phyloP scores from a whole-genome alignment of 2,888 invertebrate species.

The Mesochorus sp. region DNA sequence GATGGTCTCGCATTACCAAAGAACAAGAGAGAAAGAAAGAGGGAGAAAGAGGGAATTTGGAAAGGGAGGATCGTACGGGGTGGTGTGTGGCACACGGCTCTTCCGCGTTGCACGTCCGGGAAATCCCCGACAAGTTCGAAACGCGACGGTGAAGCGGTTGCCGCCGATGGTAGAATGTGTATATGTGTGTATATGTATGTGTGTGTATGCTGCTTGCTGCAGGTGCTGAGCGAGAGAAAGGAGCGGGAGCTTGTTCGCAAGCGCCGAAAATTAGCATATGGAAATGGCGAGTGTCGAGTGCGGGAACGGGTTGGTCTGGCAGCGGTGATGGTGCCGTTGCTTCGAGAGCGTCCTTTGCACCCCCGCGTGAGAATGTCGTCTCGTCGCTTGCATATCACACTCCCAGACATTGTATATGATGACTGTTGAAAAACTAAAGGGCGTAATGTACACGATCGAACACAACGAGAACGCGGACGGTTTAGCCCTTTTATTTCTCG shows the following conservation, averaged over 20 bases:
- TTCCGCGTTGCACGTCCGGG: conserved; percentile 53
- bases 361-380: conserved; percentile 38
- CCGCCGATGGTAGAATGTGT: conserved; percentile 29
- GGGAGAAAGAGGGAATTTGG: conserved; percentile 12
- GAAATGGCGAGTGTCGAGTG: conserved; percentile 58
- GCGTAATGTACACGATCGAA: background rate
- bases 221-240: background rate
- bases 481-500: background rate
- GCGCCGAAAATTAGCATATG: conserved; percentile 62
- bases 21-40: conserved; percentile 32
- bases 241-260: conserved; percentile 57
- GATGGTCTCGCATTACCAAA: conserved; percentile 30
- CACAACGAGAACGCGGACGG: background rate
- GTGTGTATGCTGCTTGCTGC: no score
- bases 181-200: no score
- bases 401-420: background rate
- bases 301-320: conserved; percentile 37
- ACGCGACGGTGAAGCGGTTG: conserved; percentile 66
- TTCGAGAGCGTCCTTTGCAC: conserved; percentile 24
- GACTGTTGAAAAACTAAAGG: background rate
- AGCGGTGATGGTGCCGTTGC: conserved; percentile 33
- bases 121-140: conserved; percentile 65
- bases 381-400: conserved; percentile 1
- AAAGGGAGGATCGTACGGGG: conserved; percentile 37
- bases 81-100: background rate